Base-by-base conservation (phyloP, 2,888 invertebrate genomes). In the Tuberolachnus salignus region DNA sequence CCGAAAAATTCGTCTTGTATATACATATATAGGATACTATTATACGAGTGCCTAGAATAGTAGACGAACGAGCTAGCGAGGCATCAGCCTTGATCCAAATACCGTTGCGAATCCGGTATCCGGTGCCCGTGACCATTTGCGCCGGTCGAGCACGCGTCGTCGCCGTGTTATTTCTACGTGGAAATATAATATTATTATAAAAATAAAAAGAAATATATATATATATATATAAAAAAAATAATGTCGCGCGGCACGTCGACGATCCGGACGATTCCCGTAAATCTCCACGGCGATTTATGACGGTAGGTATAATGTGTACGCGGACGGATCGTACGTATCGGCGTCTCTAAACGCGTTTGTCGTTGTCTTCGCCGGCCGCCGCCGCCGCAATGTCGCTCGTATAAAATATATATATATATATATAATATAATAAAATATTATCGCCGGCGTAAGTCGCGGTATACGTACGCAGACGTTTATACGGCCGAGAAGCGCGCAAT, bases 51-150 rank as follows among this genome's bases (percentile, higher is more conserved):
- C n/a, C n/a, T n/a, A n/a, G n/a, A n/a, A n/a, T n/a, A n/a, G n/a
- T n/a, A 34, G 34, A 34, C 34, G 34, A 34, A 34, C 34, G 34
- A 34, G 34, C 34, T 3, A 3, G 34, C 34, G 42, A 13, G 19
- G 1, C 23, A 23, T 23, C 55, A 75, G 66, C 75, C 75, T 75
- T 75, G 75, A 75, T 75, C 75, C 75, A 67, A 75, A 75, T 75
- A 75, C 75, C 75, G 75, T 75, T 75, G 66, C 75, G n/a, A 26
- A 67, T 66, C 66, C 66, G 66, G 75, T 66, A 51, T 46, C 19
- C 57, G 46, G 16, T 34, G 57, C 46, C 57, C 46, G 46, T 75
- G 66, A 75, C 75, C 75, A 75, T 75, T 66, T 61, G 64, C 42
- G 64, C 74, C 34, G 57, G 26, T 57, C 16, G 49, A 53, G 66